Evolutionary conservation across 2,888 invertebrate genomes (phyloP), one percentile per base, ranked within the genome.

Genomic region (Gisinianus flammeolus): DNA sequence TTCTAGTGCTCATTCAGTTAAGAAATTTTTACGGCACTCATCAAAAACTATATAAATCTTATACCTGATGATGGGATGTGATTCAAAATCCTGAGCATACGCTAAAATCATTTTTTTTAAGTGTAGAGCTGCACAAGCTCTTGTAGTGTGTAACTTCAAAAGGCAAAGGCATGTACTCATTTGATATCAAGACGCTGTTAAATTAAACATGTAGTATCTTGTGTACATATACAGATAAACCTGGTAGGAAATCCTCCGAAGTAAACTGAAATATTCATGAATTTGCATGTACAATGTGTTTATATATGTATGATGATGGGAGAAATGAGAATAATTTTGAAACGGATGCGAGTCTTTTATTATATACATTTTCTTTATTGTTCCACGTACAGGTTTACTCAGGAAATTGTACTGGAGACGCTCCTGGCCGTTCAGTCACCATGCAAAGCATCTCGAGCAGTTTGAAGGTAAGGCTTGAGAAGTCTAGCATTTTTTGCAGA

Each of bases 391-490:
- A 92, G 86, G 93, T 95, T 79, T 95, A 95, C 86, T 91, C 93
- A 82, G 93, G 92, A 85, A 93, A 93, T 85, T 86, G 86, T 81
- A 92, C 92, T 85, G 93, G 93, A 22, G 95, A 95, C 87, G 93
- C 94, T 44, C 93, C 94, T 85, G 93, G 93, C 71, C 91, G 97
- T 85, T 95, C 96, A 77, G 97, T 98, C 83, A 98, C 98, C 52
- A 97, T 99, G 94, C 98, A 99, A 89, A 97, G 97, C 87, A 99
- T 99, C 88, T 97, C 97, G 76, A 96, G 95, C 89, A 98, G 98
- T 88, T 91, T 99, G 85, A 98, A 97, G 92, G 96, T 94, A 87
- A 74, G 54, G n/a, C n/a, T n/a, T n/a, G n/a, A n/a, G n/a, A n/a
- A n/a, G n/a, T n/a, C n/a, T n/a, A n/a, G n/a, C n/a, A n/a, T 33